Conservation (phyloP, 2,797 vertebrate genomes). For the Florisuga fusca region DNA sequence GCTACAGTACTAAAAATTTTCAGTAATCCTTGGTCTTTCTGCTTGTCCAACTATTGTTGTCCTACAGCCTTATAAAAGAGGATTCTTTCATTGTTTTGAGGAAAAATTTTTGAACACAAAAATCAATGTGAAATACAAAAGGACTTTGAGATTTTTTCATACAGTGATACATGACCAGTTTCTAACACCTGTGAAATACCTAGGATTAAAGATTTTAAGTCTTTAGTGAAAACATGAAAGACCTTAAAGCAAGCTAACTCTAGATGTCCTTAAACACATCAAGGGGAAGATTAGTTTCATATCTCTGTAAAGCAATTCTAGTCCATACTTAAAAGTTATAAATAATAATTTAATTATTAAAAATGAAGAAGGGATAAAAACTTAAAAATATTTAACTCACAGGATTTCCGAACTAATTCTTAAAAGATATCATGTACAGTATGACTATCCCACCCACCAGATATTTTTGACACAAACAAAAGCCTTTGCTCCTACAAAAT, state of each 20-base stretch:
- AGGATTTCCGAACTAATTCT: neutral
- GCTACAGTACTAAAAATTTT: neutral
- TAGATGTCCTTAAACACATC: neutral
- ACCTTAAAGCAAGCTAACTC: neutral
- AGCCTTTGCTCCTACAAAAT: neutral
- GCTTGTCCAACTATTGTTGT: neutral
- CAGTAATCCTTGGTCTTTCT: constrained; percentile 2
- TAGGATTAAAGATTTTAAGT: neutral
- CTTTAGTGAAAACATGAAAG: neutral
- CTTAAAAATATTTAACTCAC: neutral
- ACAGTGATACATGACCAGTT: neutral
- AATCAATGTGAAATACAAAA: constrained; percentile 2
- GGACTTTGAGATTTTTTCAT: neutral
- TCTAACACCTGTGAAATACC: neutral
- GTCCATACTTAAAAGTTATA: neutral
- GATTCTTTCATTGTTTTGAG: neutral
- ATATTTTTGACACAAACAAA: neutral
- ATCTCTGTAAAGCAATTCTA: neutral
- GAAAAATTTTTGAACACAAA: neutral
- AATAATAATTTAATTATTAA: neutral
- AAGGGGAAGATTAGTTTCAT: neutral
- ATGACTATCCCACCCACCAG: neutral
- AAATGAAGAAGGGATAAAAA: neutral
- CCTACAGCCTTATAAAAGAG: neutral
- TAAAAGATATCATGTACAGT: neutral